Evolutionary conservation across 2,888 invertebrate genomes (phyloP).

Genomic region (Hirtodrosophila trivittata): DNA sequence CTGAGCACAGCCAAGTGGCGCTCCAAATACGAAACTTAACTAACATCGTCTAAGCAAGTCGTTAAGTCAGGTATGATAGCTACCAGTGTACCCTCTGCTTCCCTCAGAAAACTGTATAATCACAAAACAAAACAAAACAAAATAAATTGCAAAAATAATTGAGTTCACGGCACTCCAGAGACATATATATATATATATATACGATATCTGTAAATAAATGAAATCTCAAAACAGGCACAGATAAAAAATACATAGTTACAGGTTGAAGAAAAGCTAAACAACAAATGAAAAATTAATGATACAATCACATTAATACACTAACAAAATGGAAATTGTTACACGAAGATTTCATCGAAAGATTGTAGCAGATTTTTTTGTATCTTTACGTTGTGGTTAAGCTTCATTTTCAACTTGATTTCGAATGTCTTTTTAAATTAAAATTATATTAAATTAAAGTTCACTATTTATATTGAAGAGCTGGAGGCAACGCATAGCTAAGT

Average conservation of each 20-base stretch:
- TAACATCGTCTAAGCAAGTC: too few species aligned
- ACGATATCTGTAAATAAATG: constrained; percentile 21
- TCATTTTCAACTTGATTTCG: too few species aligned
- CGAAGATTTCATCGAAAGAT: too few species aligned
- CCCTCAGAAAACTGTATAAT: constrained; percentile 38
- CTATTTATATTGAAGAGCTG: too few species aligned
- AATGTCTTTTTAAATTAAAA: too few species aligned
- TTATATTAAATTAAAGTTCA: too few species aligned
- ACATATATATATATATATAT: constrained; percentile 20
- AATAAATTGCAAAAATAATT: constrained; percentile 76
- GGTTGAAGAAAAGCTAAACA: constrained; percentile 12
- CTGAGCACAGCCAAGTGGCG: constrained; percentile 5
- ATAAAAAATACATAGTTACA: too few species aligned
- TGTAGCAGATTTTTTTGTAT: too few species aligned
- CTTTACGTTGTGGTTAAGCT: too few species aligned
- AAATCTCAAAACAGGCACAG: constrained; percentile 27
- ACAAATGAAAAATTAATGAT: not conserved
- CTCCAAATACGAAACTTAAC: not conserved
- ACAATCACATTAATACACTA: not conserved
- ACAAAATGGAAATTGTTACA: not conserved
- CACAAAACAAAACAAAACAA: constrained; percentile 31
- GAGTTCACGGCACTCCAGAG: constrained; percentile 74
- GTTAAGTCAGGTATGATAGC: constrained; percentile 33
- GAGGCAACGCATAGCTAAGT: not conserved
- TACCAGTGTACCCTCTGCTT: constrained; percentile 6